Conservation (phyloP, 2,888 invertebrate genomes). For the Xanthia togata region DNA sequence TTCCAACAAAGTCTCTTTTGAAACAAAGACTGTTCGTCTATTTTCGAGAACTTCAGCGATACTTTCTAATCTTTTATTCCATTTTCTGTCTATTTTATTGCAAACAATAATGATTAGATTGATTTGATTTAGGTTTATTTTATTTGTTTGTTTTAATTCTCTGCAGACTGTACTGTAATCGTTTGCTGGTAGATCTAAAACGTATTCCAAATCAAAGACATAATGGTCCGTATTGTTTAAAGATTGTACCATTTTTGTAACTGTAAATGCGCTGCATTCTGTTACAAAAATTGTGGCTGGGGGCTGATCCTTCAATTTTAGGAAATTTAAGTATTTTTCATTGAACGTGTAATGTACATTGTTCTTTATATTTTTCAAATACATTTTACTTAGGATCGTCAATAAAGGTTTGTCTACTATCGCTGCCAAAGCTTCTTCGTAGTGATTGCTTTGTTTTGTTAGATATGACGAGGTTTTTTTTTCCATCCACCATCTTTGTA, state of each 20-base stretch:
- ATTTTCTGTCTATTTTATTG: slow-evolving; percentile 7
- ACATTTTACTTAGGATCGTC: slow-evolving; percentile 13
- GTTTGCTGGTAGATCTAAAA: slow-evolving; percentile 22
- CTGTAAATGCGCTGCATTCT: slow-evolving; percentile 31
- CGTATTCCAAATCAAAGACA: slow-evolving; percentile 39
- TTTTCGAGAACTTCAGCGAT: slow-evolving; percentile 11
- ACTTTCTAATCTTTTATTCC: slow-evolving; percentile 12
- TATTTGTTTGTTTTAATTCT: slow-evolving; percentile 18
- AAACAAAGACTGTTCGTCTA: slow-evolving; percentile 27
- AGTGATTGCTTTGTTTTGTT: too few species aligned
- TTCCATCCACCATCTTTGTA: too few species aligned
- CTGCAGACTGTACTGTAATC: slow-evolving; percentile 12
- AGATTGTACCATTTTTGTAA: slow-evolving; percentile 44
- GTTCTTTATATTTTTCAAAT: slow-evolving; percentile 15
- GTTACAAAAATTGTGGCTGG: slow-evolving; percentile 24
- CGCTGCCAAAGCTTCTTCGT: too few species aligned
- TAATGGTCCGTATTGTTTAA: slow-evolving; percentile 9
- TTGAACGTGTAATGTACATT: slow-evolving; percentile 32
- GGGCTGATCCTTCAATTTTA: slow-evolving; percentile 5
- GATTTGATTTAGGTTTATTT: neutral
- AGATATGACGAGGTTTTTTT: too few species aligned
- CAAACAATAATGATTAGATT: slow-evolving; percentile 29
- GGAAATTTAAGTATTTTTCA: neutral
- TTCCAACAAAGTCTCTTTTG: slow-evolving; percentile 1
- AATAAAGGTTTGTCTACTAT: too few species aligned